These are phyloP conservation scores for Cisticola juncidis DNA, from an alignment of 2,113 vertebrate species.

Conservation along the genomic window DNA sequence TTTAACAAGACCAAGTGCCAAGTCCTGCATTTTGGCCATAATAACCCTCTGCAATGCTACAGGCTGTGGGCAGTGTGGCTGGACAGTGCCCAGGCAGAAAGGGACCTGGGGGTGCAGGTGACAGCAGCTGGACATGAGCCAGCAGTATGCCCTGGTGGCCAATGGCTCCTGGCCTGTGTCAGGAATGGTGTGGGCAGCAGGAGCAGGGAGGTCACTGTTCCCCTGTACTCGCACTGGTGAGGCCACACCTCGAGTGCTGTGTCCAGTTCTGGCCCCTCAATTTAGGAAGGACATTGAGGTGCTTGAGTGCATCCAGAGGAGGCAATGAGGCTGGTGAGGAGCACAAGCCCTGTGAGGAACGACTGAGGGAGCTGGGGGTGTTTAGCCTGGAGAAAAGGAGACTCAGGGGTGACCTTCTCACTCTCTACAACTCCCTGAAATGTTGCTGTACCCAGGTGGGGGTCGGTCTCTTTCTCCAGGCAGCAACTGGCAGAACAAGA, in stretches of 20 bases:
- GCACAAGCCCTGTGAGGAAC: background rate
- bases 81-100: background rate
- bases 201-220: background rate
- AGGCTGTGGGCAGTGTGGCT: background rate
- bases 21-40: background rate
- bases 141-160: background rate
- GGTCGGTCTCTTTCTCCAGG: background rate
- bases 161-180: background rate
- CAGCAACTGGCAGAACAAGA: too few relatives aligned
- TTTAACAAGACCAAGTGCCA: background rate
- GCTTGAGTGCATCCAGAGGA: accelerated
- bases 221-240: background rate
- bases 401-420: background rate
- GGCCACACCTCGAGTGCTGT: background rate
- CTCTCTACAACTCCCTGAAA: background rate
- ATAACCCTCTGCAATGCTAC: accelerated
- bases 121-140: background rate
- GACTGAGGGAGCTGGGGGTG: background rate
- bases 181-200: background rate
- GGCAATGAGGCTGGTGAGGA: background rate
- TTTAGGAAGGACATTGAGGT: accelerated
- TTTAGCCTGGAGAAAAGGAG: background rate
- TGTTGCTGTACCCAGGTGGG: too few relatives aligned
- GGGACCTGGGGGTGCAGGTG: background rate
- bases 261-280: background rate